Evolutionary conservation across 2,797 vertebrate genomes (phyloP), one percentile per base, ranked within the genome.

Genomic region (Menidia menidia): DNA sequence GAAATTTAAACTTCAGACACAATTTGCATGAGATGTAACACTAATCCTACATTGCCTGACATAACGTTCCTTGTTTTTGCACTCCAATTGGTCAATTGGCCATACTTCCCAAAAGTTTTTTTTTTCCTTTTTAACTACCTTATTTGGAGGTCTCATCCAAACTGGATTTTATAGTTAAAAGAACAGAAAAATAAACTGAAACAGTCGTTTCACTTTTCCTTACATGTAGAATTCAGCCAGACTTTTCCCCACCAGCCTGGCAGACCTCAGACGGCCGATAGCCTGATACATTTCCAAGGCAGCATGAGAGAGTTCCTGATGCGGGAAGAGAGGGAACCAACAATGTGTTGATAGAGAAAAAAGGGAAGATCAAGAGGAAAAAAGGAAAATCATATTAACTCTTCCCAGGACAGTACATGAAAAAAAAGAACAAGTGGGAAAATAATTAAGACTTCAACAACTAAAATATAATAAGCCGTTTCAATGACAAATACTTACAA

Each of bases 161-260:
- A 25, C 25, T 25, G 25, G 25, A 25, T 25, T 25, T 25, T 25
- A 25, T 25, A 25, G 25, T 25, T 25, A 25, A 25, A 25, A 25
- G 25, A 25, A 25, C 1, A 25, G 25, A 25, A 25, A 25, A 25
- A 25, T 25, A 25, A 30, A 30, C 12, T 16, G 35, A 82, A 41
- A n/a, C 10, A 11, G 33, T 18, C 55, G 47, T 39, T 48, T 75
- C n/a, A 11, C 16, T 39, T 6, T 30, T 67, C 12, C 91, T 91
- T 94, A 99, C 97, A 99, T 99, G 92, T 99, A 97, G 89, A 97
- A 99, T 77, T 99, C 97, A 15, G 98, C 97, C 84, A 99, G 90
- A 77, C 98, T 97, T 87, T 98, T 99, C 60, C 98, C 98, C 78
- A 99, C 93, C 50, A 99, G 93, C 58, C 95, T 95, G 67, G 97